Evolutionary conservation across 2,113 vertebrate species (phyloP), one percentile per base, ranked within the genome.

Genomic region (Pseudois nayaur): DNA sequence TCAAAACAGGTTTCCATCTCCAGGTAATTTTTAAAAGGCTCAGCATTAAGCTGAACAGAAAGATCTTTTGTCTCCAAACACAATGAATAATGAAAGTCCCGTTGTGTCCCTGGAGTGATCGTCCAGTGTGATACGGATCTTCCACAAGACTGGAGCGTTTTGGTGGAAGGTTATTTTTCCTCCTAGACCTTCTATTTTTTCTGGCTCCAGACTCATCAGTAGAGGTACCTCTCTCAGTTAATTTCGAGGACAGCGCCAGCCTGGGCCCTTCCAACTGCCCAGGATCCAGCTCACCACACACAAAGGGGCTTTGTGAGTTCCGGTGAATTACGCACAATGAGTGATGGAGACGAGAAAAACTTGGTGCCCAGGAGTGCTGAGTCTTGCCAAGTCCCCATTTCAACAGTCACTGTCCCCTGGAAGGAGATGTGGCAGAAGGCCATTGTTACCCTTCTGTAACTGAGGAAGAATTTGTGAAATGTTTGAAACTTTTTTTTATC

Each of bases 291-390:
- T 86, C 79, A 33, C 87, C 45, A 84, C 94, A 91, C 96, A 99
- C 98, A 99, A 98, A 98, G 93, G 86, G 94, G 96, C 98, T 98
- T 99, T 99, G 98, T 99, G 98, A 94, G 94, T 83, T 98, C 98
- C 3, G 14, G 97, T 94, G 97, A 98, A 97, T 97, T 97, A 97
- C 98, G 94, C 92, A 96, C 5, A 23, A 40, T 40, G 86, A 71
- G 55, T 76, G 78, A 36, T 45, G n/a, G 25, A 55, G 71, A 64
- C 8, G 1, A n/a, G 15, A 52, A 62, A 62, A 89, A 15, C 50
- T 36, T 62, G 33, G 84, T 79, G 90, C 90, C 31, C 60, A 55
- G 36, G 74, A 36, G 13, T 3, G 10, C 52, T 27, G 60, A 52
- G 40, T 48, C 79, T 88, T 36, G 50, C 95, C 95, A 94, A 54